Percentiles rank a stretch among this genome's conserved stretches.
phyloP scores from a whole-genome alignment of 2,888 invertebrate genomes.

The Nomada hirtipes region DNA sequence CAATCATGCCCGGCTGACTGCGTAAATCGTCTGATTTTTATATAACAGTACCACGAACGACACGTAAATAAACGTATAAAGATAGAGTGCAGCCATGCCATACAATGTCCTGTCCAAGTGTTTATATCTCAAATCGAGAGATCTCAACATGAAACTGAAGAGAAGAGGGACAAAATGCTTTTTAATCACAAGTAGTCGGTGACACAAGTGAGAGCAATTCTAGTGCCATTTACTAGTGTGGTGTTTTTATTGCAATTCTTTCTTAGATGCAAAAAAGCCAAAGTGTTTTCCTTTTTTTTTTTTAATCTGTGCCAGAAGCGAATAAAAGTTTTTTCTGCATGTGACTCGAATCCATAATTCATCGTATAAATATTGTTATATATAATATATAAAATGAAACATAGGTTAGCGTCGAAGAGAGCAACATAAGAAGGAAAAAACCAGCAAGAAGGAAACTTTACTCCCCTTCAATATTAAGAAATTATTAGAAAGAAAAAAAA shows the following conservation, averaged over 20 bases:
- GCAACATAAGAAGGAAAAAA: conserved; percentile 60
- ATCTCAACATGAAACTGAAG: conserved; percentile 70
- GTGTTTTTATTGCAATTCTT: conserved; percentile 83
- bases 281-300: conserved; percentile 85
- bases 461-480: conserved; percentile 50
- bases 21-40: conserved; percentile 80
- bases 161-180: conserved; percentile 76
- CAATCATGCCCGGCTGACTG: conserved; percentile 77
- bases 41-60: conserved; percentile 70
- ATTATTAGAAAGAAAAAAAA: conserved; percentile 71
- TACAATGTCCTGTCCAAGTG: conserved; percentile 72
- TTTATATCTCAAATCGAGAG: conserved; percentile 73
- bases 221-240: conserved; percentile 87
- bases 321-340: conserved; percentile 83
- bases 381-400: conserved; percentile 85
- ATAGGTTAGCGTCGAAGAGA: conserved; percentile 78
- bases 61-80: conserved; percentile 58
- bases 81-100: conserved; percentile 68
- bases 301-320: conserved; percentile 84
- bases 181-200: conserved; percentile 80
- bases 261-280: conserved; percentile 85
- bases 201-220: conserved; percentile 84
- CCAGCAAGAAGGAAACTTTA: conserved; percentile 57
- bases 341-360: conserved; percentile 83
- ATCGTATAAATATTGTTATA: conserved; percentile 87